phyloP scores from a whole-genome alignment of 2,888 invertebrate species.

The Pristionchus arcanus region DNA sequence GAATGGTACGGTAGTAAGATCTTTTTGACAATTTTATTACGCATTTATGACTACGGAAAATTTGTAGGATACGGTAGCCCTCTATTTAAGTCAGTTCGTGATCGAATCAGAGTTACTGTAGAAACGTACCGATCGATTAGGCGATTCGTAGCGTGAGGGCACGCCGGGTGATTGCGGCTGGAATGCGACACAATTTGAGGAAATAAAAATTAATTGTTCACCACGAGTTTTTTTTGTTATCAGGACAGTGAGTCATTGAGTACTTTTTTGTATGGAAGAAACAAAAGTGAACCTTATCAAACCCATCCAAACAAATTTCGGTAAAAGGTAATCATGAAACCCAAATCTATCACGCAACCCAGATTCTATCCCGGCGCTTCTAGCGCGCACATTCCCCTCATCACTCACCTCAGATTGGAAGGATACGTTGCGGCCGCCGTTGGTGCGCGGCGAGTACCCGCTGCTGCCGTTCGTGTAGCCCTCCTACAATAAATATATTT shows the following conservation, averaged over 20 bases:
- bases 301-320: too few relatives aligned
- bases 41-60: too few relatives aligned
- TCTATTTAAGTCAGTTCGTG: not conserved
- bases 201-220: too few relatives aligned
- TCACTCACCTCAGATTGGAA: slow-evolving; percentile 11
- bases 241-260: too few relatives aligned
- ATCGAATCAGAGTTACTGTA: not conserved
- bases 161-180: slow-evolving; percentile 38
- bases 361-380: not conserved
- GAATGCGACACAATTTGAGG: not conserved
- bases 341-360: too few relatives aligned
- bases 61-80: too few relatives aligned
- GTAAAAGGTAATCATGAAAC: not conserved
- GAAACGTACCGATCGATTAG: slow-evolving; percentile 43
- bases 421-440: not conserved
- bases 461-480: slow-evolving; percentile 36
- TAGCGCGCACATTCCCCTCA: not conserved
- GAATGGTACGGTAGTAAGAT: not conserved
- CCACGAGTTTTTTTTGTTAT: too few relatives aligned
- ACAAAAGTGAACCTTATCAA: too few relatives aligned
- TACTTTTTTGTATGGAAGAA: too few relatives aligned
- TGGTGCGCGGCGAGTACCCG: slow-evolving; percentile 8
- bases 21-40: too few relatives aligned
- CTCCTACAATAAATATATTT: not conserved
- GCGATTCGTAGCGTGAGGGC: not conserved